Evolutionary conservation across 2,797 vertebrate genomes (phyloP).

Genomic region (Squalus acanthias): DNA sequence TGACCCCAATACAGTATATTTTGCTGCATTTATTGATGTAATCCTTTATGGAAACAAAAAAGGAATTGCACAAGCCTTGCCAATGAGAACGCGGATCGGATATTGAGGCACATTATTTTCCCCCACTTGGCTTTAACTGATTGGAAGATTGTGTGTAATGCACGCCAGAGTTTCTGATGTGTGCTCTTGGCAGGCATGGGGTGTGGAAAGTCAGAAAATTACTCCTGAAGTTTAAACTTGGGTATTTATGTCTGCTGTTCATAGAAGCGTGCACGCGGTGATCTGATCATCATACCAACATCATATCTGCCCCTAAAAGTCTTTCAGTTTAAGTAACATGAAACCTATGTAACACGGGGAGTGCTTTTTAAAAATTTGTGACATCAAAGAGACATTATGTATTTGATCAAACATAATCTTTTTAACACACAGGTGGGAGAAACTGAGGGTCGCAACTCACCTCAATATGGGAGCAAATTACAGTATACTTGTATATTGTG

Average conservation of each 20-base stretch:
- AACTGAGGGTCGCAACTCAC: not conserved
- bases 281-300: not conserved
- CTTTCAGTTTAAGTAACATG: not conserved
- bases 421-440: not conserved
- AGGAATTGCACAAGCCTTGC: not conserved
- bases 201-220: not conserved
- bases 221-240: not conserved
- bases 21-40: not conserved
- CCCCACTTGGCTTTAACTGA: not conserved
- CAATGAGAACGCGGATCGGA: not conserved
- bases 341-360: not conserved
- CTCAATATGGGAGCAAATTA: not conserved
- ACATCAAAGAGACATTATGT: not conserved
- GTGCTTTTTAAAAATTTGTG: not conserved
- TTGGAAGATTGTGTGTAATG: not conserved
- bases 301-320: not conserved
- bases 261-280: too few relatives aligned
- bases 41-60: not conserved
- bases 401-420: not conserved
- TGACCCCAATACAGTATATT: not conserved
- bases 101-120: not conserved
- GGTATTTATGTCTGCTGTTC: not conserved
- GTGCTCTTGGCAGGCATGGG: not conserved
- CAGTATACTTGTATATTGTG: not conserved
- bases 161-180: not conserved